phyloP scores from a whole-genome alignment of 2,797 vertebrate species.

The Pyrrhura leucotis region DNA sequence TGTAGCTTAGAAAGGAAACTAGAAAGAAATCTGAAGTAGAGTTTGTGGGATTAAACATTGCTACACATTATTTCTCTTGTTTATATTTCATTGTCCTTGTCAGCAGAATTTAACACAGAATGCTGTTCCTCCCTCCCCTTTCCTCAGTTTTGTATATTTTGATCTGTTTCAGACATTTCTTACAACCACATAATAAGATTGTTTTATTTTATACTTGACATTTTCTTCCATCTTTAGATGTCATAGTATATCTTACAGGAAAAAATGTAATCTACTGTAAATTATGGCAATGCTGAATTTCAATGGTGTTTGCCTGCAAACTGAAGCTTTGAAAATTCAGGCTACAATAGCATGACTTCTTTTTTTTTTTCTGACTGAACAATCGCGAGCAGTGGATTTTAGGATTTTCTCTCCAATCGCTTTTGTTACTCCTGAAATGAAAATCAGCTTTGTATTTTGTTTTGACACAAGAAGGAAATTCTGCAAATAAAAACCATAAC shows the following conservation, averaged over 20 bases:
- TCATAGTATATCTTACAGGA: not conserved
- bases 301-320: not conserved
- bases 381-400: not conserved
- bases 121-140: not conserved
- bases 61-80: not conserved
- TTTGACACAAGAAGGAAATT: not conserved
- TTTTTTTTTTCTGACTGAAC: not conserved
- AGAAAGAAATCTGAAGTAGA: not conserved
- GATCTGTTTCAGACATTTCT: not conserved
- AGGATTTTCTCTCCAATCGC: not conserved
- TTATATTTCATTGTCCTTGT: not conserved
- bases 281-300: not conserved
- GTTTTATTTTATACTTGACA: not conserved
- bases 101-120: not conserved
- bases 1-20: not conserved
- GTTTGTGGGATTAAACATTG: not conserved
- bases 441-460: not conserved
- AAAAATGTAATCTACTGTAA: not conserved
- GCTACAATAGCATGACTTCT: not conserved
- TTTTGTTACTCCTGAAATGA: not conserved
- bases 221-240: not conserved
- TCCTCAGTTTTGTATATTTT: not conserved
- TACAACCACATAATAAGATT: not conserved
- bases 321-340: not conserved
- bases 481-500: not conserved